phyloP scores from a whole-genome alignment of 1,140 invertebrate genomes.

The Dendrolimus kikuchii region DNA sequence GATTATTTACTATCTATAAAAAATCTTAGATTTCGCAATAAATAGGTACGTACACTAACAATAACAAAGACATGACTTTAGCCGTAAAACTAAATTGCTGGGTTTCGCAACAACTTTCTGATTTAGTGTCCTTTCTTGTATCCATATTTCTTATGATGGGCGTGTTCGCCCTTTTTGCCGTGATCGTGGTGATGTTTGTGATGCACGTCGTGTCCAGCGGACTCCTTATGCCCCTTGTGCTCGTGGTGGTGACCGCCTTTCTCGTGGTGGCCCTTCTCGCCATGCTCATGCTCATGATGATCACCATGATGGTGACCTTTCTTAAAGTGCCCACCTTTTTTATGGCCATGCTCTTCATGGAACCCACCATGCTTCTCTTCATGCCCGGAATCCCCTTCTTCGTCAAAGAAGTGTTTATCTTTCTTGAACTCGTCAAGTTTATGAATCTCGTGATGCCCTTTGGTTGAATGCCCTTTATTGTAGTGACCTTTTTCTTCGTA shows the following conservation, averaged over 20 bases:
- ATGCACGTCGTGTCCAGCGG: conserved; percentile 72
- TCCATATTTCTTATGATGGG: conserved; percentile 70
- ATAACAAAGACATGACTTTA: no score
- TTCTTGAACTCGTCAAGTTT: conserved; percentile 80
- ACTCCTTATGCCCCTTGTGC: conserved; percentile 64
- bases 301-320: conserved; percentile 78
- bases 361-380: conserved; percentile 78
- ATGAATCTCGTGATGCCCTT: conserved; percentile 84
- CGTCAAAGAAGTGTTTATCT: conserved; percentile 79
- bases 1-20: no score
- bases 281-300: conserved; percentile 78
- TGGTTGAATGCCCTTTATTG: conserved; percentile 84
- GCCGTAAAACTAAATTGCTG: not conserved
- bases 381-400: conserved; percentile 81
- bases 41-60: conserved; percentile 14
- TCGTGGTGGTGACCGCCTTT: conserved; percentile 74
- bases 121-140: conserved; percentile 68
- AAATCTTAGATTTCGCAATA: not conserved
- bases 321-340: conserved; percentile 79
- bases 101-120: not conserved
- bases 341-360: conserved; percentile 78
- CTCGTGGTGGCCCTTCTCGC: conserved; percentile 80
- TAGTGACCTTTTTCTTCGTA: conserved; percentile 76
- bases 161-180: conserved; percentile 76
- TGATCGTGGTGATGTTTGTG: conserved; percentile 75